Percentiles rank a stretch among this genome's conserved stretches.
Conservation (phyloP, 2,888 invertebrate genomes). For the Drosophila atroscutellata region DNA sequence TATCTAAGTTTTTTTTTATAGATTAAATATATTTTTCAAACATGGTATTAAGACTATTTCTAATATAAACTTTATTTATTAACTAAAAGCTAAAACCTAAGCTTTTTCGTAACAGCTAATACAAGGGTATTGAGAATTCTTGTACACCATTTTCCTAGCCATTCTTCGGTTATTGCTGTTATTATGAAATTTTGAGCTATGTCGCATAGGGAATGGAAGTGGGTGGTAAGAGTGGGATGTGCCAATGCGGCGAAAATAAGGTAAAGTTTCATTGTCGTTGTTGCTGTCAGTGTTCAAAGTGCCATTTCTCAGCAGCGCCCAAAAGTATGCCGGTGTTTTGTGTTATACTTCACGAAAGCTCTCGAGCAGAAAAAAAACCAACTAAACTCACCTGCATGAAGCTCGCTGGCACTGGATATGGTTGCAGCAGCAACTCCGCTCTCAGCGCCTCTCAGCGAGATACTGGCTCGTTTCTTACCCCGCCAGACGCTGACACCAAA, state of each 20-base stretch:
- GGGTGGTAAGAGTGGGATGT: slow-evolving; percentile 3
- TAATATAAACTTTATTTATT: too few relatives aligned
- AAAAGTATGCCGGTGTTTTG: slow-evolving; percentile 64
- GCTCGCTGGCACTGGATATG: slow-evolving; percentile 21
- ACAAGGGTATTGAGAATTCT: slow-evolving; percentile 26
- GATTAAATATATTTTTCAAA: neutral
- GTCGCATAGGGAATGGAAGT: slow-evolving; percentile 9
- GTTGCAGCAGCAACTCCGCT: slow-evolving; percentile 22
- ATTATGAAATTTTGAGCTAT: slow-evolving; percentile 59
- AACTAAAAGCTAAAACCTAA: neutral
- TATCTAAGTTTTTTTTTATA: neutral
- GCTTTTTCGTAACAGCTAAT: neutral
- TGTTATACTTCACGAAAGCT: slow-evolving; percentile 33
- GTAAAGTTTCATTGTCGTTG: slow-evolving; percentile 40
- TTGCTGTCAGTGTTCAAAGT: slow-evolving; percentile 11
- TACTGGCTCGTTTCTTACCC: slow-evolving; percentile 63
- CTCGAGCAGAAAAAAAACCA: slow-evolving; percentile 1
- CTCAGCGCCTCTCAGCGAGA: slow-evolving; percentile 42
- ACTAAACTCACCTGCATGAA: slow-evolving; percentile 63
- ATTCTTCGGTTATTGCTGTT: slow-evolving; percentile 39
- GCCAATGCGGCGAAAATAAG: slow-evolving; percentile 21
- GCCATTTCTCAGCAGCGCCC: slow-evolving; percentile 57
- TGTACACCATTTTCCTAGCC: neutral
- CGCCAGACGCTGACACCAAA: slow-evolving; percentile 74
- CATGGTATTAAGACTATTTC: too few relatives aligned